These are phyloP conservation scores for Dendroctonus ponderosae DNA, from an alignment of 1,140 invertebrate species.

Conservation along the genomic window DNA sequence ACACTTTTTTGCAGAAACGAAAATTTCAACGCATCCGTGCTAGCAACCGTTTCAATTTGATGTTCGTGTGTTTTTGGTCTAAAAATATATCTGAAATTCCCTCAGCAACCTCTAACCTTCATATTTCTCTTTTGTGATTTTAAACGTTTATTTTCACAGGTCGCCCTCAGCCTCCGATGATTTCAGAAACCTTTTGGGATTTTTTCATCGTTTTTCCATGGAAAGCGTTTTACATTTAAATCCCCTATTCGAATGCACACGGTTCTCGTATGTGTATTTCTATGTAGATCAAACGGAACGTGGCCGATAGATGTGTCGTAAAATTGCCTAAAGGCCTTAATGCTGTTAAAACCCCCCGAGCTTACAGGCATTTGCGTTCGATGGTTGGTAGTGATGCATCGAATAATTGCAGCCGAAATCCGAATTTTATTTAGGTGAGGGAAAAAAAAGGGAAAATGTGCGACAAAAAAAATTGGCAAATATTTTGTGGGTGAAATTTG, in stretches of 20 bases:
- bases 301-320: slow-evolving; percentile 22
- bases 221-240: slow-evolving; percentile 14
- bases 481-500: no score
- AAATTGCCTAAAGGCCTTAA: slow-evolving; percentile 32
- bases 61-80: no score
- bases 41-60: no score
- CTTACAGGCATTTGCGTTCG: slow-evolving; percentile 13
- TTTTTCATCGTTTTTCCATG: slow-evolving; percentile 17
- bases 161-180: not conserved
- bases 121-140: no score
- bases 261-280: slow-evolving; percentile 14
- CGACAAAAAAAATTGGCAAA: no score
- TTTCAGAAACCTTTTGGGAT: slow-evolving; percentile 3
- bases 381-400: slow-evolving; percentile 10
- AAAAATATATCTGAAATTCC: no score
- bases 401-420: slow-evolving; percentile 17
- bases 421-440: not conserved
- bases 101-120: no score
- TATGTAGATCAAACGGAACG: slow-evolving; percentile 29
- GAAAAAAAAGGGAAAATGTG: no score
- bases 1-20: no score
- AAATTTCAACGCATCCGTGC: no score
- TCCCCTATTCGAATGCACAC: slow-evolving; percentile 27
- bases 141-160: no score
- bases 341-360: slow-evolving; percentile 20